Conservation (phyloP, 2,113 vertebrate genomes). For the Ramphastos sulfuratus region DNA sequence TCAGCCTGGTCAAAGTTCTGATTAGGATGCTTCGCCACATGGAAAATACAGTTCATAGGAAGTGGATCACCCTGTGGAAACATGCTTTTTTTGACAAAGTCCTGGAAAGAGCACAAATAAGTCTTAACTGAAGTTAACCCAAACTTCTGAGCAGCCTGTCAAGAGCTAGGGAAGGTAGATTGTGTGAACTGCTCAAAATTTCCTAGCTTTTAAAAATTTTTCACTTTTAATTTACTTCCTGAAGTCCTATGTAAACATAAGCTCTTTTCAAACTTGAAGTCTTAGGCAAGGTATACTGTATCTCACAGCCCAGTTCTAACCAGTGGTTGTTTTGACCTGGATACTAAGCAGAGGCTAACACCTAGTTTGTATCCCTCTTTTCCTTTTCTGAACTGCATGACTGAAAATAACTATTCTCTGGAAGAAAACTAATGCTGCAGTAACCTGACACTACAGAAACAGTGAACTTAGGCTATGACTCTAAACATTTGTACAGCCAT, state of each 20-base stretch:
- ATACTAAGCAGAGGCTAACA: not conserved
- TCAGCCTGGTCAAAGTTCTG: not conserved
- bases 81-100: not conserved
- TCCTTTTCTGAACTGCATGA: not conserved
- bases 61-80: not conserved
- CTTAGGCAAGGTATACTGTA: not conserved
- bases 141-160: not conserved
- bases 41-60: not conserved
- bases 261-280: not conserved
- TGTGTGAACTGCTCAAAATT: not conserved
- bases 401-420: not conserved
- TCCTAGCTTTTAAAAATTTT: not conserved
- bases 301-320: not conserved
- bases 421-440: not conserved
- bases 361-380: not conserved
- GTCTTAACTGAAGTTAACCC: not conserved
- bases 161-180: not conserved
- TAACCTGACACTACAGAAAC: not conserved
- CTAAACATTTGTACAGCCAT: not conserved
- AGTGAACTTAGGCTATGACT: not conserved
- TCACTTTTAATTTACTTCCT: not conserved
- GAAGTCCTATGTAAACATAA: not conserved
- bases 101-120: not conserved
- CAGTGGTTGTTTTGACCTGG: not conserved
- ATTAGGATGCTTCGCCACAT: not conserved